Evolutionary conservation across 2,797 vertebrate genomes (phyloP).

Genomic region (Poecilia wingei): DNA sequence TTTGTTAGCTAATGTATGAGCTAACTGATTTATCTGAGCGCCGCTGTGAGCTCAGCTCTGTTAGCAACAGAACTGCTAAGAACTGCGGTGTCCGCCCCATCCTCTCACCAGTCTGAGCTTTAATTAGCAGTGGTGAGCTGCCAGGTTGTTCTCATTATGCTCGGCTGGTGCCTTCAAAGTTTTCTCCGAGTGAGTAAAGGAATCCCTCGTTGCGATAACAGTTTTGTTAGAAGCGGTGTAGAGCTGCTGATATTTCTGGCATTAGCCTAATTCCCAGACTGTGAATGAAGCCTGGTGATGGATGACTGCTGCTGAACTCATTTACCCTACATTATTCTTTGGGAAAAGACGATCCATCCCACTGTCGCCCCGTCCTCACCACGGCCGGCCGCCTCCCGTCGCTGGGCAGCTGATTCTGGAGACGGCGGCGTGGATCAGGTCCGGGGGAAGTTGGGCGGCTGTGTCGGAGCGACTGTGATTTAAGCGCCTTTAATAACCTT

Average conservation of each 20-base stretch:
- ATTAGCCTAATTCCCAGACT: conserved; percentile 22
- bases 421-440: conserved; percentile 33
- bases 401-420: conserved; percentile 18
- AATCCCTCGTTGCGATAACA: background rate
- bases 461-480: conserved; percentile 66
- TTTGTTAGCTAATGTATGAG: too few relatives aligned
- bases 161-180: background rate
- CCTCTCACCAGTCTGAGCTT: conserved; percentile 28
- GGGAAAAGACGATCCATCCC: conserved; percentile 50
- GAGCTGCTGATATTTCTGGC: conserved; percentile 24
- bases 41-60: conserved; percentile 29
- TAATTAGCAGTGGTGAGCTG: conserved; percentile 36
- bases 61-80: conserved; percentile 25
- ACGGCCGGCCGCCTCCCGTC: conserved; percentile 5
- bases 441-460: conserved; percentile 56
- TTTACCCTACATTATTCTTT: conserved; percentile 61
- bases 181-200: background rate
- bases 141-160: background rate
- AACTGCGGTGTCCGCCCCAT: conserved; percentile 20
- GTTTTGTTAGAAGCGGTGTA: background rate
- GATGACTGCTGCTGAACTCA: conserved; percentile 60
- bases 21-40: background rate
- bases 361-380: conserved; percentile 39
- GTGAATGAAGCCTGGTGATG: conserved; percentile 51
- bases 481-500: conserved; percentile 83